A percentile compares a stretch with the other conserved stretches of the same genome.
phyloP scores from a whole-genome alignment of 35 echinoderm and acorn worm genomes.

The Diadema setosum region DNA sequence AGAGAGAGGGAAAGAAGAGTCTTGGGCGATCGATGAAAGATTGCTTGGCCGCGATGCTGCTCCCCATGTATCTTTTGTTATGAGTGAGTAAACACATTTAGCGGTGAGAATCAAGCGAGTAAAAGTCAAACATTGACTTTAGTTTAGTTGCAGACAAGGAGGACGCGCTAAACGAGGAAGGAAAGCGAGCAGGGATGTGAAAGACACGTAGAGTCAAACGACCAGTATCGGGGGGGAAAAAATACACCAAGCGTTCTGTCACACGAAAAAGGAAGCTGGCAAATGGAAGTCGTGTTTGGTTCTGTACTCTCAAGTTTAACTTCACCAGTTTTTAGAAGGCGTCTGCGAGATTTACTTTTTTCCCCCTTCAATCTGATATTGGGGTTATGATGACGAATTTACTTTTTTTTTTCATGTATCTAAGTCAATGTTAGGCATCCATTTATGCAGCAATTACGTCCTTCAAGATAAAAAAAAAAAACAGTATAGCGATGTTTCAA shows the following conservation, averaged over 20 bases:
- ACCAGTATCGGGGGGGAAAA: not conserved
- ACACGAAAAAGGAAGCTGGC: not conserved
- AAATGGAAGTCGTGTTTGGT: not conserved
- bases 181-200: not conserved
- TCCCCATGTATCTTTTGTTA: not conserved
- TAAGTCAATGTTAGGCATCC: not conserved
- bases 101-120: not conserved
- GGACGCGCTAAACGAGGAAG: not conserved
- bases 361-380: not conserved
- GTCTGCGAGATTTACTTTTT: no score
- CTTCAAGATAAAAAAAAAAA: no score
- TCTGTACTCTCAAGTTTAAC: not conserved
- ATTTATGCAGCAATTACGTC: constrained; percentile 7
- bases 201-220: not conserved
- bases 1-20: not conserved
- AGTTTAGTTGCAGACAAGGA: constrained; percentile 6
- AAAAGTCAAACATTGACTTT: constrained; percentile 24
- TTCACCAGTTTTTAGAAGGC: no score
- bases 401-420: not conserved
- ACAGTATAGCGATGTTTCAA: not conserved
- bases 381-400: constrained; percentile 5
- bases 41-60: not conserved
- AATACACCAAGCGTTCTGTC: not conserved
- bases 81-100: constrained; percentile 16
- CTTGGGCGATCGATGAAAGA: constrained; percentile 14